Evolutionary conservation across 2,113 vertebrate species (phyloP).

Genomic region (Ifrita kowaldi): DNA sequence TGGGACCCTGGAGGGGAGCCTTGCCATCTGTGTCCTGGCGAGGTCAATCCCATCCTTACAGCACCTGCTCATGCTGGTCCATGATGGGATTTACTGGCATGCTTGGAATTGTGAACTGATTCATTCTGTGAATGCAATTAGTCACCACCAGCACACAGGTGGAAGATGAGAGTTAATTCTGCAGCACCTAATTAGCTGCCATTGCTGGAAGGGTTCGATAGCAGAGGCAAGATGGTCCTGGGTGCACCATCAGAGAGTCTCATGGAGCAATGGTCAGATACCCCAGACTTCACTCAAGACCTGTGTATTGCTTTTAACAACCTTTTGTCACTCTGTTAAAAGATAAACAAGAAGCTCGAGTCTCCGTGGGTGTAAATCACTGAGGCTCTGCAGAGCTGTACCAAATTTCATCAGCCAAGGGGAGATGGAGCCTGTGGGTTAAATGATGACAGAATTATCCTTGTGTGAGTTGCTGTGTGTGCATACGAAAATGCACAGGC

Average conservation of each 20-base stretch:
- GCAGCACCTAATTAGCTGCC: not conserved
- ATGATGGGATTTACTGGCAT: not conserved
- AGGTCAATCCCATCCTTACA: not conserved
- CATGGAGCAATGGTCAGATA: not conserved
- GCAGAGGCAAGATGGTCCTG: not conserved
- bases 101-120: not conserved
- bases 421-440: not conserved
- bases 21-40: rapidly evolving
- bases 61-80: not conserved
- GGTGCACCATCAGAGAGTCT: not conserved
- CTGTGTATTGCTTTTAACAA: not conserved
- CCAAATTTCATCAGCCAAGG: not conserved
- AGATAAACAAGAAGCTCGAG: not conserved
- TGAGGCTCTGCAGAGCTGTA: not conserved
- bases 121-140: not conserved
- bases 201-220: not conserved
- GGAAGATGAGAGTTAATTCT: not conserved
- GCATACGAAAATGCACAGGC: not conserved
- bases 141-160: not conserved
- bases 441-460: not conserved
- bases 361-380: not conserved
- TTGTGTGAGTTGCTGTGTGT: not conserved
- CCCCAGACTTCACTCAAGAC: not conserved
- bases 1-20: not conserved
- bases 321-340: not conserved